Conservation (phyloP, 2,888 invertebrate genomes). For the Gibbula magus region DNA sequence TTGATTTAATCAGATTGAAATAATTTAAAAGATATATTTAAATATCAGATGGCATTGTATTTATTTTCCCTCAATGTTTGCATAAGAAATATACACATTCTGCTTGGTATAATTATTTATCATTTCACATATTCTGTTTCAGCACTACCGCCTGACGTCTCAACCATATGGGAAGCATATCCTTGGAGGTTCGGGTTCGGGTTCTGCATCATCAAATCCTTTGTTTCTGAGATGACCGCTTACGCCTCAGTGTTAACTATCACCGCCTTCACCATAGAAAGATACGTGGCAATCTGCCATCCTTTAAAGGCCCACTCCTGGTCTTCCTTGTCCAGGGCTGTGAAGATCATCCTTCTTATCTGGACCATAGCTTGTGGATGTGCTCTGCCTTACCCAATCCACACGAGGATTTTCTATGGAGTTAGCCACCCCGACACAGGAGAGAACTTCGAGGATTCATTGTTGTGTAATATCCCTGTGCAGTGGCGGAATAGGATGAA, state of each 20-base stretch:
- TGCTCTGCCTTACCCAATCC: constrained; percentile 77
- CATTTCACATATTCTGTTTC: constrained; percentile 39
- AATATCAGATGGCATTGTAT: too few species aligned
- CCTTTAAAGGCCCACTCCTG: constrained; percentile 88
- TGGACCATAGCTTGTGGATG: constrained; percentile 86
- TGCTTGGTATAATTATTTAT: too few species aligned
- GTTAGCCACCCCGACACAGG: constrained; percentile 51
- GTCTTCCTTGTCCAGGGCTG: constrained; percentile 87
- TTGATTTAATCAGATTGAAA: too few species aligned
- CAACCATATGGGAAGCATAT: constrained; percentile 76
- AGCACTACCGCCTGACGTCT: constrained; percentile 76
- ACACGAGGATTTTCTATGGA: constrained; percentile 63
- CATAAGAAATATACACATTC: too few species aligned
- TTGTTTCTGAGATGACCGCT: constrained; percentile 80
- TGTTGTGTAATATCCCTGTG: constrained; percentile 67
- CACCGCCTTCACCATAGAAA: constrained; percentile 92
- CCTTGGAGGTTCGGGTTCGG: constrained; percentile 74
- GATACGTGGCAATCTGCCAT: constrained; percentile 92
- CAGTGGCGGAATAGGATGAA: constrained; percentile 59
- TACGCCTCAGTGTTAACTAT: constrained; percentile 94
- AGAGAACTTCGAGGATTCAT: constrained; percentile 57
- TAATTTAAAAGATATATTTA: too few species aligned
- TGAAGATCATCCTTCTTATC: constrained; percentile 85
- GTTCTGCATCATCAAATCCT: constrained; percentile 75
- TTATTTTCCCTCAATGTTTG: too few species aligned